These are phyloP conservation scores for Latrodectus hesperus DNA, from an alignment of 2,888 invertebrate species.

Conservation along the genomic window DNA sequence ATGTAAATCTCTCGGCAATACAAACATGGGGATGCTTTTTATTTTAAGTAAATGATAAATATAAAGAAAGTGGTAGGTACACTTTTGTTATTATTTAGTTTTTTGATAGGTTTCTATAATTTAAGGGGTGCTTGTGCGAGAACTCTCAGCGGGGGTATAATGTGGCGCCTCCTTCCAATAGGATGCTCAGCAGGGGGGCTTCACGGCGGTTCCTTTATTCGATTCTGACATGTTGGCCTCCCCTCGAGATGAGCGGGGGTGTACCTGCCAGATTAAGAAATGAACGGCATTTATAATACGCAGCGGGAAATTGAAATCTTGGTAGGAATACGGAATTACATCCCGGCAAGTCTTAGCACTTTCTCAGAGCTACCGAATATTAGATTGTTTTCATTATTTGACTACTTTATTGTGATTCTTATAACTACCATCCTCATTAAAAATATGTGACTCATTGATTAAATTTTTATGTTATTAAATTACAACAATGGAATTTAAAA, in stretches of 20 bases:
- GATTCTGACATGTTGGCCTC: conserved; percentile 9
- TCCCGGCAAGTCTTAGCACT: too few relatives aligned
- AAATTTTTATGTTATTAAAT: too few relatives aligned
- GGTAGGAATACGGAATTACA: not conserved
- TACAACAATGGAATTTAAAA: too few relatives aligned
- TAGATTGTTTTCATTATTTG: too few relatives aligned
- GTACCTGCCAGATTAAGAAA: conserved; percentile 52
- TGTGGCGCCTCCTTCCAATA: conserved; percentile 48
- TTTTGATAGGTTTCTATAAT: not conserved
- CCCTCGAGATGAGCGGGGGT: conserved; percentile 6
- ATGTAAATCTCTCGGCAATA: not conserved
- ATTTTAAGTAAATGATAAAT: not conserved
- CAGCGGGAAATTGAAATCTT: not conserved
- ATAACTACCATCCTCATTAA: too few relatives aligned
- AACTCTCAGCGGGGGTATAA: conserved; percentile 14
- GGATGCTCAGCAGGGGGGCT: conserved; percentile 15
- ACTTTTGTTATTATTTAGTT: too few relatives aligned
- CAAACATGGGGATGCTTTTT: not conserved
- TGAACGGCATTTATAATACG: conserved; percentile 47
- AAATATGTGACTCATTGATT: too few relatives aligned
- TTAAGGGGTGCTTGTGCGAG: conserved; percentile 11
- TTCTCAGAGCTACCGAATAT: too few relatives aligned
- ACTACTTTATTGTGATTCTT: too few relatives aligned
- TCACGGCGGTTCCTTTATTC: conserved; percentile 38
- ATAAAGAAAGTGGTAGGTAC: too few relatives aligned